phyloP scores from a whole-genome alignment of 2,797 vertebrate genomes.

The Enteromius trimaculatus region DNA sequence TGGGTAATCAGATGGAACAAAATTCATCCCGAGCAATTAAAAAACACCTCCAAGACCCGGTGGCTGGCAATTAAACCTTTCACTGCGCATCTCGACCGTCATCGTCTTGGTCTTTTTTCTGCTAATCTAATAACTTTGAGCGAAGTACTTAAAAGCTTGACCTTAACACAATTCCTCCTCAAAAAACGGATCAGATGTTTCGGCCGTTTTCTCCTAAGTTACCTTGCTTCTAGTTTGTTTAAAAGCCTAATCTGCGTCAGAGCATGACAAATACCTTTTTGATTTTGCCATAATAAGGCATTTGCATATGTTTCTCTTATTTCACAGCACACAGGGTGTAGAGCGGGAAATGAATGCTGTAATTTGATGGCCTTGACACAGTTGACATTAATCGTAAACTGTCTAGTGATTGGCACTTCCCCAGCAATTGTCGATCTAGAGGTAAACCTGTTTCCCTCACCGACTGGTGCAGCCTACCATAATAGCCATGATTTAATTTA shows the following conservation, averaged over 20 bases:
- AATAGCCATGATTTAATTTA: conserved; percentile 99
- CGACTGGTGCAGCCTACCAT: conserved; percentile 82
- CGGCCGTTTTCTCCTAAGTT: conserved; percentile 4
- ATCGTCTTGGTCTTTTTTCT: conserved; percentile 28
- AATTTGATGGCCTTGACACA: conserved; percentile 71
- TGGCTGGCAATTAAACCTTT: conserved; percentile 52
- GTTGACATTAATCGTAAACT: conserved; percentile 84
- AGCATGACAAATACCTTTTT: conserved; percentile 51
- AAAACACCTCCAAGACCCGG: conserved; percentile 53
- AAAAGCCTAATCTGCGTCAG: conserved; percentile 28
- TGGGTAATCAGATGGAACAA: conserved; percentile 56
- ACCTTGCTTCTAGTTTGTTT: conserved; percentile 28
- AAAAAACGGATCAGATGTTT: conserved; percentile 30
- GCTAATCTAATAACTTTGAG: conserved; percentile 27
- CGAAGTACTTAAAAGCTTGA: conserved; percentile 32
- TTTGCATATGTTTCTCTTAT: conserved; percentile 54
- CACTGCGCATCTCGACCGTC: conserved; percentile 33
- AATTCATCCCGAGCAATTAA: conserved; percentile 62
- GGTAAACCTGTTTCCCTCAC: conserved; percentile 83
- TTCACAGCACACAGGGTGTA: conserved; percentile 48
- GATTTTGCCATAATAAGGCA: conserved; percentile 42
- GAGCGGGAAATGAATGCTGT: conserved; percentile 58
- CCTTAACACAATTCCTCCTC: background rate
- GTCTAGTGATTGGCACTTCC: conserved; percentile 81
- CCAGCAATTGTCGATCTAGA: conserved; percentile 90